Base-by-base conservation (phyloP, 1,140 invertebrate species). In the Drosophila santomea region DNA sequence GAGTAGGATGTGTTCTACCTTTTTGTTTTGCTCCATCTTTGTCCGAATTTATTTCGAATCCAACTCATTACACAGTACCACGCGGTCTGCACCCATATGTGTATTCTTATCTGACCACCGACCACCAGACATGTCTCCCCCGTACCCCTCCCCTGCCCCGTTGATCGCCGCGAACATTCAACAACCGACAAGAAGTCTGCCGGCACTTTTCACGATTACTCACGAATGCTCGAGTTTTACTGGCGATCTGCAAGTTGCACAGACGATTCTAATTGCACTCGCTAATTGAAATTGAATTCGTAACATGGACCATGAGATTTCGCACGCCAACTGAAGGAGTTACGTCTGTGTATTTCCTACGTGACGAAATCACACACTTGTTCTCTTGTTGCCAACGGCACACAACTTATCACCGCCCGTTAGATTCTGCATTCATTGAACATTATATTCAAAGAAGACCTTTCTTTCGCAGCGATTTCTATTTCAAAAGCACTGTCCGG, bases 161-260 rank as follows among this genome's bases (percentile, higher is more conserved):
- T 25, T 54, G 15, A 12, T 28, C 50, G 41, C 15, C 35, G 10
- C 11, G 10, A 38, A 25, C 11, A 25, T 20, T 4, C 12, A 12
- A 32, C 35, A 17, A 52, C 45, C 60, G 71, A 61, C 64, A 76
- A 80, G 57, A 84, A 80, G 80, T 76, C 80, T 80, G 54, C 60
- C 43, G 62, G 7, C 15, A 28, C 56, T 57, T 50, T n/a, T 51
- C 4, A 4, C 41, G 71, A 57, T 79, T 80, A 72, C 64, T 71
- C 71, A 80, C 44, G 23, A 44, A 15, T 12, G 23, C 35, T 56
- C 39, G 35, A 32, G 15, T 12, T n/a, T 5, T 15, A 17, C 25
- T 51, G n/a, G 5, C n/a, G 28, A 15, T 12, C 25, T 17, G 12
- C 15, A 23, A 36, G 58, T 10, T 2, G n/a, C 11, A 7, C 23